These are phyloP conservation scores for Tylochromis polylepis DNA, from an alignment of 2,113 vertebrate species.

Conservation along the genomic window DNA sequence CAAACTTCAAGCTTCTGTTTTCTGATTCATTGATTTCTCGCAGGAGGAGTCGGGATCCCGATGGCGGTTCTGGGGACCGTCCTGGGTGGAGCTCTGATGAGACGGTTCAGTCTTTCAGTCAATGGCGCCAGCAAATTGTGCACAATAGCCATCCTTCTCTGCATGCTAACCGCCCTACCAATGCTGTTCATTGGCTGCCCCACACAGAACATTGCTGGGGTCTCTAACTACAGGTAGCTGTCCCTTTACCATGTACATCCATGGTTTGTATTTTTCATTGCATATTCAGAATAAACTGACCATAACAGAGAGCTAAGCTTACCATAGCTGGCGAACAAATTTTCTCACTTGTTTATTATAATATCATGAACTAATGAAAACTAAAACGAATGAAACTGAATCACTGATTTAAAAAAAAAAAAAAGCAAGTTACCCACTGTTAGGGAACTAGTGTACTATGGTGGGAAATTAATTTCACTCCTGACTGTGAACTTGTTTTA, in stretches of 20 bases:
- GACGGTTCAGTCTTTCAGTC: conserved; percentile 74
- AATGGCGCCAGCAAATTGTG: conserved; percentile 73
- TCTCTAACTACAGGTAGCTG: conserved; percentile 37
- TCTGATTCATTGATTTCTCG: not conserved
- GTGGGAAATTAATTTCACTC: not conserved
- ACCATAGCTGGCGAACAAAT: not conserved
- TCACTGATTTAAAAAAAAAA: not conserved
- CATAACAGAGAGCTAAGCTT: not conserved
- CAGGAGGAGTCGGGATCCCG: conserved; percentile 81
- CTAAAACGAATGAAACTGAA: not conserved
- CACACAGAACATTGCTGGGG: conserved; percentile 72
- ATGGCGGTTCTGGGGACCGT: conserved; percentile 81
- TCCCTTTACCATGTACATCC: not conserved
- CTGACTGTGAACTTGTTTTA: not conserved
- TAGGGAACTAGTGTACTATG: rapidly evolving
- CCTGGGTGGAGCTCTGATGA: conserved; percentile 81
- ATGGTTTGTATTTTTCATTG: not conserved
- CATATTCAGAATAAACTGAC: not conserved
- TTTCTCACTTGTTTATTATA: not conserved
- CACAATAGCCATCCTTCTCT: conserved; percentile 59
- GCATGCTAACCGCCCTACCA: conserved; percentile 70
- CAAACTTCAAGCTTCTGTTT: not conserved
- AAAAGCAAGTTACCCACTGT: not conserved
- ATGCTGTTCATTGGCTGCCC: conserved; percentile 87
- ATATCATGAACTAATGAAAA: not conserved